Percentiles rank a stretch among this genome's conserved stretches.
Conservation (phyloP, 2,888 invertebrate genomes). For the Lissonota sp. region DNA sequence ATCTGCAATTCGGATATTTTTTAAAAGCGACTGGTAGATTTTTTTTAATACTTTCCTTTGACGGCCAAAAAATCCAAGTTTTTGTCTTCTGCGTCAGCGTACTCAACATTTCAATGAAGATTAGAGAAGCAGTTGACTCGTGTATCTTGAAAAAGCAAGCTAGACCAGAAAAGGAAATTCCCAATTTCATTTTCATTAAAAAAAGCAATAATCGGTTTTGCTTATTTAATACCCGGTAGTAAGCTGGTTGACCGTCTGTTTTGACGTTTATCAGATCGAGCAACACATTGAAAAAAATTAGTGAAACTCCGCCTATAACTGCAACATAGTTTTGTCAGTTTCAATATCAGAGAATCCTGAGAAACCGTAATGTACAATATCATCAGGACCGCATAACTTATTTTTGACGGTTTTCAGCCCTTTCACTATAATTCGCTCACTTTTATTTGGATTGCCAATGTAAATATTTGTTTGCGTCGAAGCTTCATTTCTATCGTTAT, state of each 20-base stretch:
- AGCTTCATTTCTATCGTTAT: conserved; percentile 31
- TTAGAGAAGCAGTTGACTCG: conserved; percentile 44
- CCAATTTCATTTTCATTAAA: conserved; percentile 62
- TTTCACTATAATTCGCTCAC: neutral
- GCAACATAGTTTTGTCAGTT: conserved; percentile 24
- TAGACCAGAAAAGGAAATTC: conserved; percentile 55
- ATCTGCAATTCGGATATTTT: conserved; percentile 62
- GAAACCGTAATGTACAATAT: conserved; percentile 39
- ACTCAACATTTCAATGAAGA: conserved; percentile 56
- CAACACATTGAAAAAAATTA: conserved; percentile 45
- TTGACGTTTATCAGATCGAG: conserved; percentile 49
- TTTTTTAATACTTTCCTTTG: conserved; percentile 57
- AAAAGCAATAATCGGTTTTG: conserved; percentile 57
- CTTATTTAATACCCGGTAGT: conserved; percentile 40
- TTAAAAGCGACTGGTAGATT: conserved; percentile 50
- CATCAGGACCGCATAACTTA: conserved; percentile 12
- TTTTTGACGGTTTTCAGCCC: neutral
- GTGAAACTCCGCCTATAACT: conserved; percentile 9
- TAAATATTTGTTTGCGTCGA: conserved; percentile 44
- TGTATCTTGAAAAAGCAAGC: conserved; percentile 53
- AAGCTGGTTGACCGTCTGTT: conserved; percentile 48
- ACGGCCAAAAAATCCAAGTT: conserved; percentile 68
- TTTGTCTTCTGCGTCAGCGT: conserved; percentile 57
- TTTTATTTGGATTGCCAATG: neutral
- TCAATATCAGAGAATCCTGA: conserved; percentile 52